phyloP scores from a whole-genome alignment of 2,113 vertebrate genomes.

The Pithys albifrons region DNA sequence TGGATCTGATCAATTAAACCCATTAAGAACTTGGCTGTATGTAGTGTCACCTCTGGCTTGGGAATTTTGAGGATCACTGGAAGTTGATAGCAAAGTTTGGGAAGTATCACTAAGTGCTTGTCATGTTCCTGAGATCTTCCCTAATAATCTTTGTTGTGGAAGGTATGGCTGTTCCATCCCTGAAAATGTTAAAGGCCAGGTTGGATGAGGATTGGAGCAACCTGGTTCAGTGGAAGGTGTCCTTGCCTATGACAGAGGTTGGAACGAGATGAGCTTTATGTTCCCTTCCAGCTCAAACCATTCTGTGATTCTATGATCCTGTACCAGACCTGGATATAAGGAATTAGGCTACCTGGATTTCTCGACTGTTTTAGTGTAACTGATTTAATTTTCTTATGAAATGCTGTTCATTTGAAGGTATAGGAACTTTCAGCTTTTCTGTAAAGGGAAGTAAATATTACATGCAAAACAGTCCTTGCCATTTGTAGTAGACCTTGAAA shows the following conservation, averaged over 20 bases:
- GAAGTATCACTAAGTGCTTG: not conserved
- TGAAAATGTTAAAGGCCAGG: not conserved
- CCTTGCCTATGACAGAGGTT: not conserved
- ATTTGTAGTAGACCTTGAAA: not conserved
- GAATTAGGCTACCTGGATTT: not conserved
- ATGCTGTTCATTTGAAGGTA: not conserved
- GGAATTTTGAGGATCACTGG: not conserved
- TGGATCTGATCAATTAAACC: not conserved
- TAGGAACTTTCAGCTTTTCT: not conserved
- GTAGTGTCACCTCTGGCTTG: not conserved
- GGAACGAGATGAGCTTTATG: not conserved
- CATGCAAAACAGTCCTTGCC: not conserved
- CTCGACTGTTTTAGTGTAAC: not conserved
- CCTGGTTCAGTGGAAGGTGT: not conserved
- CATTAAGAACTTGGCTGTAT: fast-evolving
- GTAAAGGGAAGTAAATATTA: not conserved
- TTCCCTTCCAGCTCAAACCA: not conserved
- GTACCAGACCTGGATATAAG: not conserved
- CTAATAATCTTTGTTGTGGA: not conserved
- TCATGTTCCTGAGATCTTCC: not conserved
- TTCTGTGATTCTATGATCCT: not conserved
- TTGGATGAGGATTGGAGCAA: not conserved
- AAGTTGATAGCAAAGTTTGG: not conserved
- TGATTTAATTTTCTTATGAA: not conserved
- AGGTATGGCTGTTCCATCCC: not conserved